These are phyloP conservation scores for Myotis daubentonii DNA, from an alignment of 2,797 vertebrate genomes.

Conservation along the genomic window DNA sequence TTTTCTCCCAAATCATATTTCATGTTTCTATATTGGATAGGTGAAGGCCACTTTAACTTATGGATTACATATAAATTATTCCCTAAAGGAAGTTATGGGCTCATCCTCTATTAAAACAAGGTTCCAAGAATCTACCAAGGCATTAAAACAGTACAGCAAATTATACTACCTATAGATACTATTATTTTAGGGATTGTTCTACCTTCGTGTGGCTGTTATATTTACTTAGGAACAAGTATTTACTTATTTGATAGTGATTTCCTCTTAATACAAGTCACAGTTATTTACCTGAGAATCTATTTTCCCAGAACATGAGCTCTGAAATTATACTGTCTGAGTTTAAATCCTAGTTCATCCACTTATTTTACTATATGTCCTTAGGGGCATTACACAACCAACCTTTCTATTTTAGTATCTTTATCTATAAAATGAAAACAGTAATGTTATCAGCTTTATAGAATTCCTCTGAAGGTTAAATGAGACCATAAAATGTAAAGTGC, in stretches of 20 bases:
- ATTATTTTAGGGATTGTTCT: not conserved
- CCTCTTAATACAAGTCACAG: not conserved
- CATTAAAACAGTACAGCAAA: not conserved
- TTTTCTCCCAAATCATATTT: not conserved
- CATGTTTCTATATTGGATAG: constrained; percentile 17
- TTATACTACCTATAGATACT: not conserved
- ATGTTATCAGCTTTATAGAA: not conserved
- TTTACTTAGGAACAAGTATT: constrained; percentile 17
- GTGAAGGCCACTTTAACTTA: not conserved
- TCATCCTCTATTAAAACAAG: not conserved
- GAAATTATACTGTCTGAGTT: not conserved
- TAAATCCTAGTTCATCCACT: not conserved
- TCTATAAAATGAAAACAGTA: not conserved
- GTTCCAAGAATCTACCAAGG: not conserved
- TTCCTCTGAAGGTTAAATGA: not conserved
- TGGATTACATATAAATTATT: constrained; percentile 29
- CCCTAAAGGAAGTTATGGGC: not conserved
- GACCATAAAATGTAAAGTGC: not conserved
- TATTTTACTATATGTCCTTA: not conserved
- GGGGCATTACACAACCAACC: not conserved
- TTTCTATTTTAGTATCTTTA: not conserved
- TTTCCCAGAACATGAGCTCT: not conserved
- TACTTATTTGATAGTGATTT: not conserved
- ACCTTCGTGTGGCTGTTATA: not conserved
- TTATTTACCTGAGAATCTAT: not conserved